phyloP scores from a whole-genome alignment of 2,113 vertebrate species.

The Semnornis frantzii region DNA sequence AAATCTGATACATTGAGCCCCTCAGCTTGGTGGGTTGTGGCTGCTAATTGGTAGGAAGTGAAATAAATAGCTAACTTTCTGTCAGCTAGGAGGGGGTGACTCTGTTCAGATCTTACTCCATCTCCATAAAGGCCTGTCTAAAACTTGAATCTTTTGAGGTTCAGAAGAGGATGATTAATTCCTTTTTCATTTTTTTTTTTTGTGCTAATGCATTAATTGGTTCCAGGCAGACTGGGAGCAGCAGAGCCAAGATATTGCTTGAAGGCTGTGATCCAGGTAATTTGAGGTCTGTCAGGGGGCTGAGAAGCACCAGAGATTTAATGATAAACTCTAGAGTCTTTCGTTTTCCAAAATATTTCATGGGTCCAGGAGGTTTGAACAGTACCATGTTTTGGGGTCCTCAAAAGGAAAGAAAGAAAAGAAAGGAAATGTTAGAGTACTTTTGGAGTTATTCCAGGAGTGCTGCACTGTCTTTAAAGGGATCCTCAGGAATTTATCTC shows the following conservation, averaged over 20 bases:
- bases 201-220: conserved; percentile 58
- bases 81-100: background rate
- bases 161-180: conserved; percentile 51
- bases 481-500: conserved; percentile 1
- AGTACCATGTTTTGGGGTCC: background rate
- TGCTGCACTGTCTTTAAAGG: background rate
- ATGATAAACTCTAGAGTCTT: background rate
- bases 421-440: background rate
- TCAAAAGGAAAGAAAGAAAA: background rate
- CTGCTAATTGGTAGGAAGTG: background rate
- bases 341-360: background rate
- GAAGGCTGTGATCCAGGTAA: conserved; percentile 63
- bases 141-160: conserved; percentile 37
- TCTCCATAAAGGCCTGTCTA: background rate
- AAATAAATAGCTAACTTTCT: background rate
- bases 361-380: background rate
- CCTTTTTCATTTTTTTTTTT: background rate
- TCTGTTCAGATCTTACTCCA: background rate
- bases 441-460: background rate
- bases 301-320: conserved; percentile 32
- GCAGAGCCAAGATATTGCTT: conserved; percentile 40
- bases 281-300: conserved; percentile 4
- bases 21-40: background rate
- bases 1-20: background rate
- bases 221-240: conserved; percentile 46